A percentile compares a stretch with the other conserved stretches of the same genome.
Conservation (phyloP, 2,888 invertebrate species). For the Drosophila macrospina region DNA sequence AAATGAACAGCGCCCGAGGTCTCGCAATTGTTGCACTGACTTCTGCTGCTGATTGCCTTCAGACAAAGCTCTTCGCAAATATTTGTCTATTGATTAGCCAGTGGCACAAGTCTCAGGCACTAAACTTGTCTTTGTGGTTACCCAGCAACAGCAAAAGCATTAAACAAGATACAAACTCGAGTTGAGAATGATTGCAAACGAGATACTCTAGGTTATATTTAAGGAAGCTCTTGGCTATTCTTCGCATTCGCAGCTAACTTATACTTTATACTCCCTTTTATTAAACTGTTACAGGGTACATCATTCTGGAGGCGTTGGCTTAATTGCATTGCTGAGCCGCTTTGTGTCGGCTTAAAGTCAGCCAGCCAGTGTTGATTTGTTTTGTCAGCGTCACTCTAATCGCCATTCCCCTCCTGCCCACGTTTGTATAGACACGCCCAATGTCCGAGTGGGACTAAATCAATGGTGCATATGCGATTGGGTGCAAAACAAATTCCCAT, state of each 20-base stretch:
- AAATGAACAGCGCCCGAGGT: conserved; percentile 29
- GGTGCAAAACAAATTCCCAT: conserved; percentile 47
- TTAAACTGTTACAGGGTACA: conserved; percentile 20
- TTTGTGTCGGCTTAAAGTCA: conserved; percentile 77
- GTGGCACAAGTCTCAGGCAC: conserved; percentile 36
- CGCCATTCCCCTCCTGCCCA: not conserved
- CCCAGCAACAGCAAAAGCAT: conserved; percentile 5
- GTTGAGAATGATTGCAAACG: not conserved
- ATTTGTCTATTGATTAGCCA: conserved; percentile 64
- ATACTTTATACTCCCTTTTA: not conserved
- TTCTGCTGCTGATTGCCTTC: conserved; percentile 61
- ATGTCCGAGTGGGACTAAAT: conserved; percentile 56
- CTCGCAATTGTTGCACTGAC: conserved; percentile 55
- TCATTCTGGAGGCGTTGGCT: conserved; percentile 43
- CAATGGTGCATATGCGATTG: conserved; percentile 63
- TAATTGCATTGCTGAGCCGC: conserved; percentile 76
- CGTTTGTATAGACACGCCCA: conserved; percentile 12
- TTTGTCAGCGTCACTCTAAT: conserved; percentile 38
- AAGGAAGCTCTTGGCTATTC: too few relatives aligned
- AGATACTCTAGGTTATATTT: not conserved
- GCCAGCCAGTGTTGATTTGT: conserved; percentile 64
- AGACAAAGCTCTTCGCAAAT: conserved; percentile 48
- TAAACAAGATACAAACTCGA: not conserved
- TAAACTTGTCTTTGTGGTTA: conserved; percentile 36
- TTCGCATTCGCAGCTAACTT: too few relatives aligned